Evolutionary conservation across 2,113 vertebrate species (phyloP), one percentile per base, ranked within the genome.

Genomic region (Rhea pennata): DNA sequence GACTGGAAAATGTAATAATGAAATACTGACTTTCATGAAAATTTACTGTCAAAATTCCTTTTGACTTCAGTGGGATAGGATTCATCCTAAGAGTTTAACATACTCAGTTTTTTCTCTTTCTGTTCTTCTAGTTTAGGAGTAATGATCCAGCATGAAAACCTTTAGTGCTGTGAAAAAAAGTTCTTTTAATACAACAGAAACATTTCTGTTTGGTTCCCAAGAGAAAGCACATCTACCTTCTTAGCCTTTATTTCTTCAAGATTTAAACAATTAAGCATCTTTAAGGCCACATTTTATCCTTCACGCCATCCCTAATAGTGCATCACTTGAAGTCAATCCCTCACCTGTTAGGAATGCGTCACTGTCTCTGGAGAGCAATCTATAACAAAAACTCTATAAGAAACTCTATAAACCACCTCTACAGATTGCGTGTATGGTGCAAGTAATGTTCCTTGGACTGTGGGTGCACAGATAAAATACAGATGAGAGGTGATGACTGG

Each of bases 21-120:
- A 94, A 90, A 80, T 94, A 82, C 24, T 66, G 50, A 80, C 75
- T 65, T 75, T 27, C 29, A 82, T 77, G 36, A 80, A 92, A 80
- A 83, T 51, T 70, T 64, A n/a, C 61, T 74, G 48, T 73, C 54
- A 70, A 65, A 87, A 84, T 53, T 46, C 13, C 48, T 74, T 85
- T 83, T 87, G 40, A 77, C 69, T 74, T 44, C 40, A 74, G 24
- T 29, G 40, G 33, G 13, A 19, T 64, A 48, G 59, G 61, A 81
- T 39, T 70, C 7, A 24, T 81, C 73, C 23, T 58, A 71, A 95
- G 74, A 88, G 67, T 67, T 91, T 78, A 81, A 27, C 16, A 61
- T 42, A 33, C 84, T 77, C 21, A 84, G 61, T 88, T 88, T 92
- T 95, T 46, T 95, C 40, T 84, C 48, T 59, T 67, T 87, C 70